Percentiles rank a stretch among this genome's conserved stretches.
Conservation (phyloP, 2,888 invertebrate genomes). For the Minunthozetes semirufus region DNA sequence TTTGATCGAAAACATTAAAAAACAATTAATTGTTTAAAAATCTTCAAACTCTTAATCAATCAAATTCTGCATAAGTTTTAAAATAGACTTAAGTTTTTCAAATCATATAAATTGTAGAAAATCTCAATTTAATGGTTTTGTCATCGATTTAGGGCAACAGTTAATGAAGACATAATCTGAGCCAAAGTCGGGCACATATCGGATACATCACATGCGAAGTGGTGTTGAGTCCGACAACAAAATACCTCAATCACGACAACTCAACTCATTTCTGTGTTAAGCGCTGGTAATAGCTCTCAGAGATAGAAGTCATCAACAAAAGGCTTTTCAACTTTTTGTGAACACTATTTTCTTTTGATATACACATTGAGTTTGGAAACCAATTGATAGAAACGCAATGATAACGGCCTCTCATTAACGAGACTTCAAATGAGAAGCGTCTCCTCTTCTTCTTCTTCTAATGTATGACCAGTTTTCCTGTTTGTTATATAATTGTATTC, state of each 20-base stretch:
- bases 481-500: slow-evolving; percentile 8
- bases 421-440: background rate
- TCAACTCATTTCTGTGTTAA: background rate
- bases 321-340: background rate
- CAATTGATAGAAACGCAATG: slow-evolving; percentile 1
- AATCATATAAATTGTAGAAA: background rate
- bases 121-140: background rate
- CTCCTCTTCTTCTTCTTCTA: background rate
- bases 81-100: background rate
- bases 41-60: no score
- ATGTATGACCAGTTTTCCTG: slow-evolving; percentile 3
- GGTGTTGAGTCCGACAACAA: slow-evolving; percentile 4
- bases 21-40: no score
- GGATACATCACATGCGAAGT: background rate
- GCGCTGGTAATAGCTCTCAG: background rate
- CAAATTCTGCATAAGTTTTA: no score
- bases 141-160: background rate
- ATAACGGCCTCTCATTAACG: slow-evolving; percentile 13
- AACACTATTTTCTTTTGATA: background rate
- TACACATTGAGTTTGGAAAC: background rate
- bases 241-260: slow-evolving; percentile 10
- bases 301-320: background rate
- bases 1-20: no score
- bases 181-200: background rate
- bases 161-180: slow-evolving; percentile 3